These are phyloP conservation scores for Conistra vaccinii DNA, from an alignment of 2,888 invertebrate genomes.

Conservation along the genomic window DNA sequence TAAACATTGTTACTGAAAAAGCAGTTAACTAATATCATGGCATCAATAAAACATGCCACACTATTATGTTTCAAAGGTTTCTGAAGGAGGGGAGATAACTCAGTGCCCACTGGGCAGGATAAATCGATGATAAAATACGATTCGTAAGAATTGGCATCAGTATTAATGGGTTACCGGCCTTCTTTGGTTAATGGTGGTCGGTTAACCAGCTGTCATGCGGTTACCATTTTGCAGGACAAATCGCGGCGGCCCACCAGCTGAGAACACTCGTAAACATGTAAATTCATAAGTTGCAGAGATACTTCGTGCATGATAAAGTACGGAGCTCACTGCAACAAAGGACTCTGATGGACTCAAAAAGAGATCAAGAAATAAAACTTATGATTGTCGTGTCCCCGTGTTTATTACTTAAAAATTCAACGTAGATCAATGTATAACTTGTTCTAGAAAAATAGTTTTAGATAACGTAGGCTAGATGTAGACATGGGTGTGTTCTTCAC, in stretches of 20 bases:
- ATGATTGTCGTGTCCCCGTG: slow-evolving; percentile 17
- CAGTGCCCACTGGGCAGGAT: slow-evolving; percentile 74
- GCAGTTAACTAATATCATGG: slow-evolving; percentile 66
- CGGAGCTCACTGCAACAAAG: slow-evolving; percentile 60
- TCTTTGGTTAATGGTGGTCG: slow-evolving; percentile 83
- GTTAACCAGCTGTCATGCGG: slow-evolving; percentile 84
- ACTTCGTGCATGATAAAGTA: slow-evolving; percentile 77
- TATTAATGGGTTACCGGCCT: slow-evolving; percentile 72
- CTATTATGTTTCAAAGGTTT: slow-evolving; percentile 80
- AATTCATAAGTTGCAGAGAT: slow-evolving; percentile 82
- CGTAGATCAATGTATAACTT: not conserved
- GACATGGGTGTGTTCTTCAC: slow-evolving; percentile 11
- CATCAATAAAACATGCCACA: slow-evolving; percentile 75
- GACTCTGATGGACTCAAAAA: slow-evolving; percentile 46
- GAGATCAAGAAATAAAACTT: slow-evolving; percentile 47
- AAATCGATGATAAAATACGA: slow-evolving; percentile 82
- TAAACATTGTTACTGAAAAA: slow-evolving; percentile 57
- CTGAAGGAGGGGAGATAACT: slow-evolving; percentile 81
- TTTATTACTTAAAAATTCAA: slow-evolving; percentile 15
- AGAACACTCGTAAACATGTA: slow-evolving; percentile 85
- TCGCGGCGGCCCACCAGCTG: slow-evolving; percentile 86
- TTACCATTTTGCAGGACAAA: slow-evolving; percentile 84
- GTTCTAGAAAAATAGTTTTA: not conserved
- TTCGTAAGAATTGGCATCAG: slow-evolving; percentile 74
- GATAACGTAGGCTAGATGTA: not conserved